A percentile compares a stretch with the other conserved stretches of the same genome.
Conservation (phyloP, 1,140 invertebrate species). For the Metopolophium dirhodum region DNA sequence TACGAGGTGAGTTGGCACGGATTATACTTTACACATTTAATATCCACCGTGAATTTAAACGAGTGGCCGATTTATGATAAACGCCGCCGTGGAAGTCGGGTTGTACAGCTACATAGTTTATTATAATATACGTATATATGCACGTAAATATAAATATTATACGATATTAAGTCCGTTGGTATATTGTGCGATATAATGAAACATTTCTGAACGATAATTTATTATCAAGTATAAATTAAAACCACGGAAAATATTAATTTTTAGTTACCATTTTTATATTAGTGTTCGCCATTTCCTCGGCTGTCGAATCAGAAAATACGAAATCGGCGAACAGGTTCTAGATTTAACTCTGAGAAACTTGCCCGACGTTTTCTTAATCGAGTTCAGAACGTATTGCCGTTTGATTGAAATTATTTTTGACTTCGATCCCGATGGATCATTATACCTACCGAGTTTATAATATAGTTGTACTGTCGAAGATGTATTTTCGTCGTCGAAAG, state of each 20-base stretch:
- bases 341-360: not conserved
- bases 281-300: too few relatives aligned
- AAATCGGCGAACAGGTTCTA: too few relatives aligned
- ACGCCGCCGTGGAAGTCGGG: not conserved
- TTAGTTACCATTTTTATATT: too few relatives aligned
- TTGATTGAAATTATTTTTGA: not conserved
- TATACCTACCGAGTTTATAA: too few relatives aligned
- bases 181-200: too few relatives aligned
- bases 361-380: not conserved
- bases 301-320: too few relatives aligned
- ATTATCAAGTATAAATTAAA: not conserved
- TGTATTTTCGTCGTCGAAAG: not conserved
- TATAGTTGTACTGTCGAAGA: too few relatives aligned
- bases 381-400: not conserved
- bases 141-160: too few relatives aligned
- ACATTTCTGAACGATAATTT: too few relatives aligned
- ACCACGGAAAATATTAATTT: too few relatives aligned
- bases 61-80: not conserved
- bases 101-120: not conserved
- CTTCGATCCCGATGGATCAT: not conserved
- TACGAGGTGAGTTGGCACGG: conserved; percentile 73
- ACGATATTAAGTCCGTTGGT: too few relatives aligned
- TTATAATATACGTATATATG: too few relatives aligned
- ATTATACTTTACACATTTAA: not conserved
- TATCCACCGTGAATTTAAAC: not conserved